A percentile compares a stretch with the other conserved stretches of the same genome.
Evolutionary conservation across 2,888 invertebrate species (phyloP).

Genomic region (Clistopyga incitator): DNA sequence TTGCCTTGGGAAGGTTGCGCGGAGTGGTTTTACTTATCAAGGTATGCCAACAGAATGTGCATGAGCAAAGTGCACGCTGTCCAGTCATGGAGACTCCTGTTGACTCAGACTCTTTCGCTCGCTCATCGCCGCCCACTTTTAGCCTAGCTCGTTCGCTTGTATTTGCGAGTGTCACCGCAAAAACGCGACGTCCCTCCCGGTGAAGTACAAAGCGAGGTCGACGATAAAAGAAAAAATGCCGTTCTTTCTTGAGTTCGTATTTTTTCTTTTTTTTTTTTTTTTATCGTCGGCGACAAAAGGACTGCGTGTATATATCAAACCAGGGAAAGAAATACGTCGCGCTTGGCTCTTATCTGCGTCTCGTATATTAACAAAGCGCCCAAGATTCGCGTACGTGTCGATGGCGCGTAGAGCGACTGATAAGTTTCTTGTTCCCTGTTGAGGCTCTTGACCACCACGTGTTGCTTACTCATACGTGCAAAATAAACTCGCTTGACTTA

Average conservation of each 20-base stretch:
- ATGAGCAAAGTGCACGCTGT: conserved; percentile 8
- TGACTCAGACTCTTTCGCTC: conserved; percentile 29
- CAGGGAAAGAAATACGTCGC: neutral
- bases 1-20: neutral
- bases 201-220: conserved; percentile 22
- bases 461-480: neutral
- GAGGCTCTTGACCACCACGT: conserved; percentile 3
- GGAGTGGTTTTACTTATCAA: neutral
- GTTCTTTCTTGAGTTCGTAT: neutral
- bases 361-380: conserved; percentile 24
- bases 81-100: conserved; percentile 14
- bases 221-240: conserved; percentile 8
- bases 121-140: conserved; percentile 20
- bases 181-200: neutral
- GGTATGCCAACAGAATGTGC: neutral
- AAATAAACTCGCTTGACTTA: neutral
- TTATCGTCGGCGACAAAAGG: neutral
- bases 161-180: neutral
- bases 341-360: conserved; percentile 1
- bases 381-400: conserved; percentile 5
- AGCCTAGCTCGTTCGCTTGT: conserved; percentile 17
- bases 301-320: neutral
- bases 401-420: neutral
- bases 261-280: too few relatives aligned
- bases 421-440: neutral